Percentiles rank a stretch among this genome's conserved stretches.
Conservation (phyloP, 1,140 invertebrate genomes). For the Lepidurus couesii region DNA sequence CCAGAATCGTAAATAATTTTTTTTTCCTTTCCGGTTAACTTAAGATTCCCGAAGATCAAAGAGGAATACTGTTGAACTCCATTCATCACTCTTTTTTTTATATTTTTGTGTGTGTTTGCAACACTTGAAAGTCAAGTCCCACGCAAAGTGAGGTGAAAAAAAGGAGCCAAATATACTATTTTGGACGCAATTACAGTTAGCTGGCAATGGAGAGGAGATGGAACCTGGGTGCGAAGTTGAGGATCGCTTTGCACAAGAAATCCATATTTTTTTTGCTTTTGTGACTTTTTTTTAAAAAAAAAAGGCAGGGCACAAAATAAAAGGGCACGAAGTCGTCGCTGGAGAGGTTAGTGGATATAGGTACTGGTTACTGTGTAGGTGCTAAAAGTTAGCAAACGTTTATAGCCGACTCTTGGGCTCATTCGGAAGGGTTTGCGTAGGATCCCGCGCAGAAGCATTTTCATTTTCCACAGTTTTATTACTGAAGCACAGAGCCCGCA, state of each 20-base stretch:
- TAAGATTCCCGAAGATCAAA: not conserved
- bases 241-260: not conserved
- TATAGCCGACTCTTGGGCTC: not conserved
- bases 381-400: slow-evolving; percentile 19
- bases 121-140: not conserved
- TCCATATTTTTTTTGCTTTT: not conserved
- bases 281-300: not conserved
- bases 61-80: not conserved
- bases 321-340: not conserved
- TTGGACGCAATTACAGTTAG: slow-evolving; percentile 3
- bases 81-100: not conserved
- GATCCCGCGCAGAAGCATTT: slow-evolving; percentile 13
- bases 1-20: not conserved
- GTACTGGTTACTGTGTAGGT: not conserved
- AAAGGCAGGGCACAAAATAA: no score
- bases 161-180: not conserved
- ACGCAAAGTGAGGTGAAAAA: not conserved
- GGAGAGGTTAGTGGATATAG: not conserved
- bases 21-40: not conserved
- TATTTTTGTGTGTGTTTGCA: not conserved
- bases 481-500: not conserved
- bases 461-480: not conserved
- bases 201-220: not conserved
- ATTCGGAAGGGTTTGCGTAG: not conserved
- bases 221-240: not conserved